phyloP scores from a whole-genome alignment of 1,140 invertebrate genomes.

The Diplogasteroides magnus region DNA sequence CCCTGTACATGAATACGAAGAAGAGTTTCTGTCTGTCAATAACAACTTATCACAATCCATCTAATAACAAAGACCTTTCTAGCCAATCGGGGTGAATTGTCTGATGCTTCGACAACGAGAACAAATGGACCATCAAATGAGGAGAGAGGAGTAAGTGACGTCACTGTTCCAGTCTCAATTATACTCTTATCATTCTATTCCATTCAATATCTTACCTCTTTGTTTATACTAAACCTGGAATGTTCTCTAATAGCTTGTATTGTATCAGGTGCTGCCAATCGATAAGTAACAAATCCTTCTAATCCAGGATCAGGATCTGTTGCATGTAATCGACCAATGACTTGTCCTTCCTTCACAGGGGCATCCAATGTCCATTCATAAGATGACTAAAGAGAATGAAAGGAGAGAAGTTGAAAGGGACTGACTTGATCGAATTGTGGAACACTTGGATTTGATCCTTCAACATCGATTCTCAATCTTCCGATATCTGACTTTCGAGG shows the following conservation, averaged over 20 bases:
- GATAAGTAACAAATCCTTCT: constrained; percentile 37
- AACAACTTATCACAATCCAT: no score
- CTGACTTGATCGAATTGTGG: constrained; percentile 41
- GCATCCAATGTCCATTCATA: constrained; percentile 27
- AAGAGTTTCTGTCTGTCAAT: constrained; percentile 27
- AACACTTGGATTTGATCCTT: constrained; percentile 36
- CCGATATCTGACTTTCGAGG: constrained; percentile 28
- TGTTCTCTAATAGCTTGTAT: constrained; percentile 12
- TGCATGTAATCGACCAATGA: constrained; percentile 33
- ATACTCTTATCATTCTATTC: no score
- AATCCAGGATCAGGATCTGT: constrained; percentile 40
- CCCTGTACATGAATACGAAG: constrained; percentile 28
- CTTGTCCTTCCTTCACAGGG: constrained; percentile 30
- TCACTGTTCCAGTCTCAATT: constrained; percentile 30
- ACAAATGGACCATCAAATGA: constrained; percentile 30
- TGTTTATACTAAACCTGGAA: constrained; percentile 19
- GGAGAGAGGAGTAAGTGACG: constrained; percentile 14
- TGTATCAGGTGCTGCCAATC: constrained; percentile 22
- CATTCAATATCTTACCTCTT: constrained; percentile 8
- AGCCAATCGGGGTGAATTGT: constrained; percentile 28
- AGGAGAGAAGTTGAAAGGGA: constrained; percentile 12
- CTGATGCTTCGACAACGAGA: constrained; percentile 33
- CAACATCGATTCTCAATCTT: constrained; percentile 22
- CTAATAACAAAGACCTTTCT: constrained; percentile 14
- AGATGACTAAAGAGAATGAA: constrained; percentile 30